Conservation (phyloP, 2,888 invertebrate species). For the Cremastinae sp. region DNA sequence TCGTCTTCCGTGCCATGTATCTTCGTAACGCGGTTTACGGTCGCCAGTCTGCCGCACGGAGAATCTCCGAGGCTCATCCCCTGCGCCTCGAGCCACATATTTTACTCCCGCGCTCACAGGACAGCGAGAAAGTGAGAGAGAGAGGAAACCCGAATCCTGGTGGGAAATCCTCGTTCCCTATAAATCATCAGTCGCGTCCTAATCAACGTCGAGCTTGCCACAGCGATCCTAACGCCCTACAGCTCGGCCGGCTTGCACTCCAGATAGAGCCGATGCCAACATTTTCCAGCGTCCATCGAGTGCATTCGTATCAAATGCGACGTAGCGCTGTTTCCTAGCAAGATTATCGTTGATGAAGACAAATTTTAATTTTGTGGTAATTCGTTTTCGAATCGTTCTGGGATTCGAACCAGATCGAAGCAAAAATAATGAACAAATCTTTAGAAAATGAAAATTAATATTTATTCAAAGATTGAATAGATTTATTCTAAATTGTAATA, state of each 20-base stretch:
- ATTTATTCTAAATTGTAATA: too few species aligned
- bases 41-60: constrained; percentile 36
- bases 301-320: constrained; percentile 14
- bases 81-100: constrained; percentile 52
- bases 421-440: too few species aligned
- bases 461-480: too few species aligned
- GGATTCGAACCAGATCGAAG: too few species aligned
- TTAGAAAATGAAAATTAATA: too few species aligned
- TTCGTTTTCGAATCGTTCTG: too few species aligned
- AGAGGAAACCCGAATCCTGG: constrained; percentile 43
- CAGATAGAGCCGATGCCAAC: constrained; percentile 4
- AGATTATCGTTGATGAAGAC: too few species aligned
- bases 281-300: constrained; percentile 11
- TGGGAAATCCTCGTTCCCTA: constrained; percentile 58
- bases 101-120: constrained; percentile 57
- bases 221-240: constrained; percentile 25
- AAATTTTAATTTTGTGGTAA: too few species aligned
- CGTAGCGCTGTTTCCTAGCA: too few species aligned
- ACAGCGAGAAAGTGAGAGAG: constrained; percentile 22
- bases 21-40: constrained; percentile 61
- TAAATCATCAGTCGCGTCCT: constrained; percentile 61
- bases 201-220: constrained; percentile 61
- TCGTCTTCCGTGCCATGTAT: constrained; percentile 47
- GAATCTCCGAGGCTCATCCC: constrained; percentile 38
- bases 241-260: not conserved